Base-by-base conservation (phyloP, 2,888 invertebrate genomes). In the Dryocosmus kuriphilus region DNA sequence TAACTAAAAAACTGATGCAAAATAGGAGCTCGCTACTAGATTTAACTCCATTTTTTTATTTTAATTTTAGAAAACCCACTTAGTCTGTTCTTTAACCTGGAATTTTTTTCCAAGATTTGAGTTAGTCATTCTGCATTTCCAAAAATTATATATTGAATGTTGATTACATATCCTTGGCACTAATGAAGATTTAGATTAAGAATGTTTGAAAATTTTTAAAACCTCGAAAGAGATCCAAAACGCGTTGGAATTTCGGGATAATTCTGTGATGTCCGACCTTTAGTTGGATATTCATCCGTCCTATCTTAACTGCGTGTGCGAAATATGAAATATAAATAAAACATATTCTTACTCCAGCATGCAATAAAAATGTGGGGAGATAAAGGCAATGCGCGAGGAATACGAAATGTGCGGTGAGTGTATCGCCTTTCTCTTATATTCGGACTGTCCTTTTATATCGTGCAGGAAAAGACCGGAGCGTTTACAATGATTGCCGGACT, bases 261-360 rank as follows among this genome's bases (percentile, higher is more conserved):
- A 85, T 82, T 84, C 83, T 80, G 81, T 60, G 77, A 76, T 76
- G 79, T 57, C 77, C 79, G 74, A 80, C 76, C 73, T 79, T 77
- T 60, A 61, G 80, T 74, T 79, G 81, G 81, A 82, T 83, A 83
- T 84, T 82, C 81, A 82, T 84, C 81, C 80, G 79, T 79, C 80
- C 82, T 86, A 85, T 84, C 85, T 83, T 80, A 82, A 80, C 83
- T 84, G 83, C 85, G 84, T 84, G 86, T 82, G 81, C 86, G 83
- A 90, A 91, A 90, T 91, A 91, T 90, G 91, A 91, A 91, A 89
- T 90, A 90, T 91, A 91, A 91, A 90, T 91, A 91, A 90, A 90
- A 91, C 89, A 90, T 91, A 90, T 90, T 89, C 89, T 86, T 87
- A 80, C 86, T 86, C 82, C 82, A 84, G 87, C 86, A 86, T 87